Evolutionary conservation across 2,797 vertebrate genomes (phyloP).

Genomic region (Carcharodon carcharias): DNA sequence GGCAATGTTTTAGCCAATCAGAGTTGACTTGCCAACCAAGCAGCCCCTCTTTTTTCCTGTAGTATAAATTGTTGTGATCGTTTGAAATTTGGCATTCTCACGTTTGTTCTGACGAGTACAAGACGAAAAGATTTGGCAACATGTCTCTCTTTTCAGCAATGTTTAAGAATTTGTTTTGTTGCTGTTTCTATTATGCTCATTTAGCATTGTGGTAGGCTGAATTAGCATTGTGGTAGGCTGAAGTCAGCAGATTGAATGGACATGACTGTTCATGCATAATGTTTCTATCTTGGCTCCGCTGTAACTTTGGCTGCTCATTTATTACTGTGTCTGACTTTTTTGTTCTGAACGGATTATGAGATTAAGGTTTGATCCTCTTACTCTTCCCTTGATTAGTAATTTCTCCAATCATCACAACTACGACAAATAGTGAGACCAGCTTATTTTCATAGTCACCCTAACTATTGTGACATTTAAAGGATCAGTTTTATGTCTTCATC

Average conservation of each 20-base stretch:
- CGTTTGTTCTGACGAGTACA: background rate
- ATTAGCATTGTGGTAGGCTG: conserved; percentile 8
- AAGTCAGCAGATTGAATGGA: conserved; percentile 14
- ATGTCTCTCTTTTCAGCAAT: background rate
- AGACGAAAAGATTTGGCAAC: background rate
- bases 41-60: background rate
- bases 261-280: background rate
- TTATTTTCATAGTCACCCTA: background rate
- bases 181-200: background rate
- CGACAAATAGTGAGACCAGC: background rate
- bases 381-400: background rate
- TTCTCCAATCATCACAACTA: background rate
- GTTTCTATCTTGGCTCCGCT: background rate
- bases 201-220: background rate
- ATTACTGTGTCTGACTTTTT: background rate
- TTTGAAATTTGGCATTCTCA: background rate
- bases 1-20: no score
- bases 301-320: background rate
- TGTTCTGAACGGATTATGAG: background rate
- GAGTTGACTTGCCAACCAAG: background rate
- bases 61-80: background rate
- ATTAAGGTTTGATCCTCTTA: background rate
- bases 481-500: background rate
- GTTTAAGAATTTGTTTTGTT: background rate
- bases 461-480: background rate